Base-by-base conservation (phyloP, 2,888 invertebrate species). In the Trissolcus japonicus region DNA sequence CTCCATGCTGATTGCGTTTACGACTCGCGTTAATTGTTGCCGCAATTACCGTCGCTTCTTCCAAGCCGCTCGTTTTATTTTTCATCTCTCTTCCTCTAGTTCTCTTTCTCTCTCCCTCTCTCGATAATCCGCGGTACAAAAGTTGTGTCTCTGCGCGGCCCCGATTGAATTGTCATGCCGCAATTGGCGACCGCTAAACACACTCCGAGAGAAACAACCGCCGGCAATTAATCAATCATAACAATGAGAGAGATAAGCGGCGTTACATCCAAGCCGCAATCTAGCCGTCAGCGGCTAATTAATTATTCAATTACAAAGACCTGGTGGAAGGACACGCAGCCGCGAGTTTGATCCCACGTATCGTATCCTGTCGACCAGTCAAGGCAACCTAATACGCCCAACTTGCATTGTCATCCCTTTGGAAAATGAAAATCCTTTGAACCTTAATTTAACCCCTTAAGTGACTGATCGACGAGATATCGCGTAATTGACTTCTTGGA, bases 1-100 rank as follows among this genome's bases (percentile, higher is more conserved):
- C 50, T 59, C 43, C 67, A 62, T 51, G 43, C 72, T 67, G 50
- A 68, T 74, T 60, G 71, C 63, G 48, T 71, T 73, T 67, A 74
- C 74, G 67, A 67, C 61, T 51, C 57, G 74, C 67, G 62, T 74
- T 67, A 74, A 74, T 74, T 74, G 74, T 74, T 67, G 61, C 62
- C 62, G 67, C 74, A 67, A 74, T 74, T 55, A 74, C 61, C 43
- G 60, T 55, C 60, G 48, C 25, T 55, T 68, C 63, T 62, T 62
- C 16, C 29, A 55, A 41, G 17, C 43, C 53, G 51, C 48, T 53
- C 57, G 29, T 72, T 59, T 59, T 57, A 51, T 59, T 53, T 53
- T 21, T 17, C 59, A 11, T 14, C 14, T 35, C 7, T 29, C 7
- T 29, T 1, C 7, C n/a, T n/a, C n/a, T n/a, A n/a, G n/a, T 29